Evolutionary conservation across 2,888 invertebrate species (phyloP), one percentile per base, ranked within the genome.

Genomic region (Machimus rusticus): DNA sequence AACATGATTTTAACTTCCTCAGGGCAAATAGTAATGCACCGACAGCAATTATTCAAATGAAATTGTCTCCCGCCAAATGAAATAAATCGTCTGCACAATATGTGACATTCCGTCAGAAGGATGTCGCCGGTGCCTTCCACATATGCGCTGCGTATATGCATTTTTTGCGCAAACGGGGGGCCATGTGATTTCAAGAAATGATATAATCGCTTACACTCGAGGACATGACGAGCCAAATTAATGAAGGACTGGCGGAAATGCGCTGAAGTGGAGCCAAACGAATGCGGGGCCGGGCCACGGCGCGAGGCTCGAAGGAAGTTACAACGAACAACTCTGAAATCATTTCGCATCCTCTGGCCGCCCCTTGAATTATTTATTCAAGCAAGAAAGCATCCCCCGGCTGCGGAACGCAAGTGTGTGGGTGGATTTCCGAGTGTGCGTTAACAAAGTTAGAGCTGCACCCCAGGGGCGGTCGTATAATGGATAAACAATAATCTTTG

Each of bases 401-500:
- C 57, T 82, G 31, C 57, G 46, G 57, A n/a, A n/a, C 34, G 57
- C n/a, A 37, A 57, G 34, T 57, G 57, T 82, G 19, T 2, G 14
- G 23, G 37, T 37, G 55, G 16, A 57, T 57, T 66, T 82, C 82
- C 82, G 82, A 82, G 82, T 82, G 37, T 82, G 82, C 66, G 82
- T 82, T 82, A 82, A 82, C 82, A 82, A 82, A 82, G 57, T 82
- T 82, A 82, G 82, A 19, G 34, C 57, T 82, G 51, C 82, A 82
- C 57, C 82, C 66, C 31, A 57, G 57, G 82, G 82, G 51, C 51
- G 28, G 66, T 37, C 31, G 57, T n/a, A 34, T 82, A 82, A 82
- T 82, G 82, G 82, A 82, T 82, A 82, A 82, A 82, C 82, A 82
- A 82, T 82, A 82, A 57, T 82, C 82, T 82, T 57, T 82, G 82